A percentile compares a stretch with the other conserved stretches of the same genome.
Conservation (phyloP, 2,888 invertebrate species). For the Ophion ventricosus region DNA sequence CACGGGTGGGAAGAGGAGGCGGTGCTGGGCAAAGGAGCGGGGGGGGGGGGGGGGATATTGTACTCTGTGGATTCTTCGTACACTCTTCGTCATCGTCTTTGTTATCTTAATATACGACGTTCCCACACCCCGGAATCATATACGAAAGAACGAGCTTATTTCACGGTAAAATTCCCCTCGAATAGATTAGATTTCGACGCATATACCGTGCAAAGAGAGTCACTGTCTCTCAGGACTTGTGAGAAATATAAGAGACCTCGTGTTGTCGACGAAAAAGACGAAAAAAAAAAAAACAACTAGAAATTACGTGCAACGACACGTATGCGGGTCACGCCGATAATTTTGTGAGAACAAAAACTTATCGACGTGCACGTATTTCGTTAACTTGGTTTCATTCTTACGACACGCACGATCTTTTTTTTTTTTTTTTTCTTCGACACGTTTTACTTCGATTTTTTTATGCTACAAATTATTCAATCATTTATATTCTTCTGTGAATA, state of each 20-base stretch:
- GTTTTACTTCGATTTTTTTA: background rate
- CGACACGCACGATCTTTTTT: background rate
- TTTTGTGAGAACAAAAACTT: background rate
- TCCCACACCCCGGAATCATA: constrained; percentile 57
- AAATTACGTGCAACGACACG: constrained; percentile 45
- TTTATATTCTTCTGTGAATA: background rate
- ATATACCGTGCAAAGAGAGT: constrained; percentile 41
- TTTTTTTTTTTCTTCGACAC: background rate
- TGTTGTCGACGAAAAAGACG: constrained; percentile 52
- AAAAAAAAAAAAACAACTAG: background rate
- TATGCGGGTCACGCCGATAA: constrained; percentile 60
- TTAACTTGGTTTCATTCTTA: background rate
- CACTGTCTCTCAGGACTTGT: constrained; percentile 25
- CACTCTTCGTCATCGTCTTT: constrained; percentile 39
- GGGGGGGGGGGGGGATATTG: background rate
- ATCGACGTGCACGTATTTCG: background rate
- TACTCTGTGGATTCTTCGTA: constrained; percentile 28
- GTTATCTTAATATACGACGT: constrained; percentile 47
- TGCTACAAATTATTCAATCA: background rate
- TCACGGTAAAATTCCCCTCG: constrained; percentile 53
- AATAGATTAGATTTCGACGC: constrained; percentile 58
- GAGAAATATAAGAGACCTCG: background rate
- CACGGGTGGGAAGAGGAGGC: background rate
- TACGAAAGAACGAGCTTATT: constrained; percentile 36
- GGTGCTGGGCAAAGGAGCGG: background rate